Percentiles rank a stretch among this genome's conserved stretches.
Conservation (phyloP, 2,888 invertebrate species). For the Dichetophora obliterata region DNA sequence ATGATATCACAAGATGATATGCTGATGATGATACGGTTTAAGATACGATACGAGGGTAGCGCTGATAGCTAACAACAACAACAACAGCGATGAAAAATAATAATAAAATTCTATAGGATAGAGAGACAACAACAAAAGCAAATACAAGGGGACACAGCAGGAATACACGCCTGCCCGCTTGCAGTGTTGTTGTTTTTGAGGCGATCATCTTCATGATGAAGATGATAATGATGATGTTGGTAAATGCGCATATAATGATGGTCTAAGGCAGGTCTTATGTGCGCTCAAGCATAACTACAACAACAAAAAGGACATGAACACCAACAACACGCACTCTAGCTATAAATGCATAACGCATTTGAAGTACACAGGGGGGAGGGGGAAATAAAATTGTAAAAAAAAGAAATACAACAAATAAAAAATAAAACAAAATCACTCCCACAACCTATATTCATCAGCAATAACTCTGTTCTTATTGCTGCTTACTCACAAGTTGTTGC, state of each 20-base stretch:
- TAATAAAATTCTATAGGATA: background rate
- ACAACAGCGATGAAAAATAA: background rate
- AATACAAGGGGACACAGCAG: slow-evolving; percentile 8
- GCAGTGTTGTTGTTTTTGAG: background rate
- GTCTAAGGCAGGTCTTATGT: slow-evolving; percentile 1
- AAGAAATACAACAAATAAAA: no score
- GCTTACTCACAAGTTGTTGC: no score
- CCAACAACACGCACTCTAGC: background rate
- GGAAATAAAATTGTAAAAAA: no score
- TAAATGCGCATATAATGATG: background rate
- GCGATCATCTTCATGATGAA: background rate
- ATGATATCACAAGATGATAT: slow-evolving; percentile 32
- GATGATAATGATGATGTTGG: background rate
- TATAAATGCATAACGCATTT: no score
- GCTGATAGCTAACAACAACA: background rate
- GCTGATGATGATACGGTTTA: slow-evolving; percentile 23
- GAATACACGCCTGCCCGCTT: background rate
- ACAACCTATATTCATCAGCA: no score
- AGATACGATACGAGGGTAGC: background rate
- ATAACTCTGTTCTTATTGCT: no score
- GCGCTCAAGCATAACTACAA: background rate
- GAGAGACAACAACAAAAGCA: background rate
- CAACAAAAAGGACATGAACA: background rate
- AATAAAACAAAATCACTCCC: no score
- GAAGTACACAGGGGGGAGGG: no score